Evolutionary conservation across 1,140 invertebrate species (phyloP), one percentile per base, ranked within the genome.

Genomic region (Camponotus vicinus): DNA sequence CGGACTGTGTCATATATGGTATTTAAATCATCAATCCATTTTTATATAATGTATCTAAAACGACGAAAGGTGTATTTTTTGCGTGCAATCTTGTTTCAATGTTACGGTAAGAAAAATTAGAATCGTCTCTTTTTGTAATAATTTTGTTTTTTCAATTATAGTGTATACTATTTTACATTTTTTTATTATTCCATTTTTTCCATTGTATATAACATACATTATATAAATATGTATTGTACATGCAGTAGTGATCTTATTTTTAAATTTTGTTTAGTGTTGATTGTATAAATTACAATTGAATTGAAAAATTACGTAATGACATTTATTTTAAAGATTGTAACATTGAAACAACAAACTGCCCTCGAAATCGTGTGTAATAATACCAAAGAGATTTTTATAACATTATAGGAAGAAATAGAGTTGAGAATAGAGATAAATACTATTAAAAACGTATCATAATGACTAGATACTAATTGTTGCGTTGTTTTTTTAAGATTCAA

Each of bases 1-100:
- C 32, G n/a, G 69, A 80, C 40, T 55, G 40, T 78, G 57, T 75
- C 75, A 52, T 13, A 52, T 15, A 61, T 66, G 67, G 70, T 86
- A 88, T 90, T 86, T 88, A 88, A 90, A 90, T 79, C 78, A 83
- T 80, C 61, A 83, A 88, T 76, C 73, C 83, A 90, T 80, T 90
- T 90, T 90, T 90, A 90, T 90, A 89, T 84, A 80, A 76, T 77
- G 84, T 90, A 92, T 84, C 86, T 91, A 92, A 93, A 90, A 86
- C 90, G 91, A 92, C 86, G 87, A 86, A 75, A 88, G 87, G 79
- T 88, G 91, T 93, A 89, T 91, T 86, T 92, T 91, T 92, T 88
- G 87, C 87, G 91, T 92, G 92, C 91, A 92, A 92, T 89, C 89
- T 93, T 93, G 91, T 93, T 94, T 93, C 92, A 94, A 93, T 94